Conservation (phyloP, 2,888 invertebrate species). For the Eretmocerus hayati region DNA sequence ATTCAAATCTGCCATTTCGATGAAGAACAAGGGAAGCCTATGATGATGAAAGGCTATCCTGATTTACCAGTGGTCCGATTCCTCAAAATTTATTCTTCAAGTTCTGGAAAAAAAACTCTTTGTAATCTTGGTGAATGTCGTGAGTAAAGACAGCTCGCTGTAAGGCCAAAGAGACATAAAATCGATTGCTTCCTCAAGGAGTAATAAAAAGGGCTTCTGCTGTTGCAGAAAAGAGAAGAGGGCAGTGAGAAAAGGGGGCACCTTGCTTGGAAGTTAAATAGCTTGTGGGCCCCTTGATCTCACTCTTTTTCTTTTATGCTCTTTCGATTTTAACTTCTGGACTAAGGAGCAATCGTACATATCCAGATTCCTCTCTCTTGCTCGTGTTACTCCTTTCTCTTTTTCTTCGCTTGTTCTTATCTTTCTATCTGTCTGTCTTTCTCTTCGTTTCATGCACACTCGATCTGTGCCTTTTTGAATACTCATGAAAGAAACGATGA, state of each 20-base stretch:
- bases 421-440: background rate
- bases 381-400: slow-evolving; percentile 1
- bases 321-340: slow-evolving; percentile 7
- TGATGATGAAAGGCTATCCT: slow-evolving; percentile 44
- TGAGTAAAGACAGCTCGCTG: slow-evolving; percentile 39
- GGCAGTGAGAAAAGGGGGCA: slow-evolving; percentile 9
- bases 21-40: slow-evolving; percentile 35
- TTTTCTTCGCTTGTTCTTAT: background rate
- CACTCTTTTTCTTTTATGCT: background rate
- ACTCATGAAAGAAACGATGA: background rate
- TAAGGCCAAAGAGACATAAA: slow-evolving; percentile 47
- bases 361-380: background rate
- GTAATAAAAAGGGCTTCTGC: slow-evolving; percentile 2
- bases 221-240: background rate
- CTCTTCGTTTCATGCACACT: background rate
- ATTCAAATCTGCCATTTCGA: no score
- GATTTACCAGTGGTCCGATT: slow-evolving; percentile 34
- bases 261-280: slow-evolving; percentile 27
- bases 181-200: slow-evolving; percentile 22
- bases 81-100: slow-evolving; percentile 8
- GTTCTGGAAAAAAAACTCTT: slow-evolving; percentile 34
- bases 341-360: slow-evolving; percentile 8
- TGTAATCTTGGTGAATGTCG: slow-evolving; percentile 46
- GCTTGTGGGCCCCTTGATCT: slow-evolving; percentile 16
- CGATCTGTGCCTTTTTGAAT: background rate